Conservation (phyloP, 2,888 invertebrate genomes). For the Sphaerophoria rueppellii region DNA sequence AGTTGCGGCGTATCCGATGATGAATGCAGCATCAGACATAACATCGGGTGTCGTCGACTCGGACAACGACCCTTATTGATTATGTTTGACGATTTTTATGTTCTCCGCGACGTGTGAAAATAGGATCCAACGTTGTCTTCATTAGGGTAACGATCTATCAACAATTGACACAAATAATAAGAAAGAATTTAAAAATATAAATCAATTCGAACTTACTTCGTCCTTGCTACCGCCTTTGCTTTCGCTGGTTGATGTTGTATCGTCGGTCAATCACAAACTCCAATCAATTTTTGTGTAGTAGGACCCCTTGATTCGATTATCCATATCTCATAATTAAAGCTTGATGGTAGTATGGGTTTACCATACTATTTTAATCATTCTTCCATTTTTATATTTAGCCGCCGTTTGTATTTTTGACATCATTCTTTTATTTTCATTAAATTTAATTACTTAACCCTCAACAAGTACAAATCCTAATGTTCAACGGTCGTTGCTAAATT, state of each 20-base stretch:
- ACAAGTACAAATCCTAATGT: too few relatives aligned
- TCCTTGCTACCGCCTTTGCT: slow-evolving; percentile 75
- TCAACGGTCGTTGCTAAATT: too few relatives aligned
- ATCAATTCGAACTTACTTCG: slow-evolving; percentile 56
- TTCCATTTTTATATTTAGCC: too few relatives aligned
- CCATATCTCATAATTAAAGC: too few relatives aligned
- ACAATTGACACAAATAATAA: background rate
- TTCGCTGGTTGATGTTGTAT: slow-evolving; percentile 78
- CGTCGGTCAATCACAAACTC: slow-evolving; percentile 78
- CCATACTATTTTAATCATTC: too few relatives aligned
- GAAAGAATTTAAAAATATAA: slow-evolving; percentile 13
- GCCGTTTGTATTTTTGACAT: too few relatives aligned
- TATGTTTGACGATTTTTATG: too few relatives aligned
- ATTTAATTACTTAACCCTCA: too few relatives aligned
- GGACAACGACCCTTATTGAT: slow-evolving; percentile 86
- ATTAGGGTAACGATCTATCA: slow-evolving; percentile 75
- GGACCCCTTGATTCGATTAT: slow-evolving; percentile 81
- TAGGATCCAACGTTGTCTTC: slow-evolving; percentile 84
- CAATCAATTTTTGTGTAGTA: slow-evolving; percentile 80
- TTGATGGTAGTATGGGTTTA: too few relatives aligned
- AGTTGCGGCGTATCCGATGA: slow-evolving; percentile 84
- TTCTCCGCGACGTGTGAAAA: slow-evolving; percentile 81
- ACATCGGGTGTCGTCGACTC: slow-evolving; percentile 88
- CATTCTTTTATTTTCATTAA: too few relatives aligned
- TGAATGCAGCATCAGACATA: slow-evolving; percentile 79